Evolutionary conservation across 2,113 vertebrate genomes (phyloP).

Genomic region (Petroica traversi): DNA sequence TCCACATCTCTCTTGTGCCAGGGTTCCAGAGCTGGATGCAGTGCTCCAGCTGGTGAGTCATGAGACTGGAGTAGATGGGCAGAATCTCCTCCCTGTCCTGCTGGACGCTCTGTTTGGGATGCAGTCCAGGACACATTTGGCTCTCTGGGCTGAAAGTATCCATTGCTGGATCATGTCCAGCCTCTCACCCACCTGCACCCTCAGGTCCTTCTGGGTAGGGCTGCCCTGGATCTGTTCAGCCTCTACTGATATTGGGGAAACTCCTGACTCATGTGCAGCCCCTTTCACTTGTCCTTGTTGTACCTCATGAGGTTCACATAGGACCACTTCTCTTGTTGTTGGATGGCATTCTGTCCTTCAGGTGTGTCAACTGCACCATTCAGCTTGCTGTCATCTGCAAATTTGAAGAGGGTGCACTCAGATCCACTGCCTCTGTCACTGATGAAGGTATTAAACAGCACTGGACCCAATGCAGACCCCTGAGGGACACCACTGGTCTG

Average conservation of each 20-base stretch:
- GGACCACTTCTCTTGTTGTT: neutral
- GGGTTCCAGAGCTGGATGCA: neutral
- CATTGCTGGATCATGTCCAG: neutral
- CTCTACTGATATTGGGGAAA: fast-evolving
- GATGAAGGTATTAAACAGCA: neutral
- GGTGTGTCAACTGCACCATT: fast-evolving
- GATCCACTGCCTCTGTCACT: neutral
- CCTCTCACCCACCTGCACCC: neutral
- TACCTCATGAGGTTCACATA: neutral
- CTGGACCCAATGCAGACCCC: neutral
- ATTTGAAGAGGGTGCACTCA: neutral
- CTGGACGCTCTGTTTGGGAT: neutral
- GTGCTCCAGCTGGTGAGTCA: neutral
- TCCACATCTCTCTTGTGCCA: neutral
- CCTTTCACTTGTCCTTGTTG: neutral
- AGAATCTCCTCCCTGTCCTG: neutral
- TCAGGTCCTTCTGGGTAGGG: neutral
- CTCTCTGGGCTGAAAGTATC: neutral
- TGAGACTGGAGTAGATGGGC: fast-evolving
- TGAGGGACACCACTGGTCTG: neutral
- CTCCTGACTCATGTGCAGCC: neutral
- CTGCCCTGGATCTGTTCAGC: neutral
- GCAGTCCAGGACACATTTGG: neutral
- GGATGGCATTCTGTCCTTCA: neutral
- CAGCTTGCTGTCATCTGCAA: neutral